Conservation (phyloP, 2,797 vertebrate genomes). For the Gymnodraco acuticeps region DNA sequence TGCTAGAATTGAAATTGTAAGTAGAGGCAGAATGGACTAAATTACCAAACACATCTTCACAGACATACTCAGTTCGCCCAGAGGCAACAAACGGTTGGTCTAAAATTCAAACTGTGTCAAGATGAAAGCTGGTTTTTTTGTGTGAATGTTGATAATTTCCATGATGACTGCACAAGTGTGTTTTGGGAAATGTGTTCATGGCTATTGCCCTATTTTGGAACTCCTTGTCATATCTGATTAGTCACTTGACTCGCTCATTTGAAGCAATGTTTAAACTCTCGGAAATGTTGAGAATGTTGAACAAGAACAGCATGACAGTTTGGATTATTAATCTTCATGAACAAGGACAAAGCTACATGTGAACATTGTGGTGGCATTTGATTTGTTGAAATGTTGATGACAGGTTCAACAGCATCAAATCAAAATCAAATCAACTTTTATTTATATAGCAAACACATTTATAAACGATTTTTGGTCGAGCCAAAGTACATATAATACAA, state of each 20-base stretch:
- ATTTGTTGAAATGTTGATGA: neutral
- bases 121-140: conserved; percentile 31
- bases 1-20: too few species aligned
- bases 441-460: too few species aligned
- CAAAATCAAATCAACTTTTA: too few species aligned
- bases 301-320: neutral
- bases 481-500: too few species aligned
- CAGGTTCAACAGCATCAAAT: neutral
- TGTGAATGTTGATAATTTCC: conserved; percentile 32
- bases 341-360: neutral
- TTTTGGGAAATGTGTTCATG: conserved; percentile 20
- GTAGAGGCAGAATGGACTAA: conserved; percentile 12
- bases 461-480: too few species aligned
- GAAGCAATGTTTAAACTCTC: neutral
- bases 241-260: conserved; percentile 6
- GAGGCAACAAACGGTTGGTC: conserved; percentile 35
- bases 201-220: conserved; percentile 6
- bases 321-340: neutral
- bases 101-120: conserved; percentile 41
- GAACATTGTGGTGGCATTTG: neutral
- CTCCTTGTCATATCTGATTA: conserved; percentile 20
- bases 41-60: conserved; percentile 25
- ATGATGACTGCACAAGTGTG: neutral
- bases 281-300: neutral
- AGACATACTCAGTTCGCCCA: conserved; percentile 32